phyloP scores from a whole-genome alignment of 2,797 vertebrate genomes.

The Hippocampus kuda region DNA sequence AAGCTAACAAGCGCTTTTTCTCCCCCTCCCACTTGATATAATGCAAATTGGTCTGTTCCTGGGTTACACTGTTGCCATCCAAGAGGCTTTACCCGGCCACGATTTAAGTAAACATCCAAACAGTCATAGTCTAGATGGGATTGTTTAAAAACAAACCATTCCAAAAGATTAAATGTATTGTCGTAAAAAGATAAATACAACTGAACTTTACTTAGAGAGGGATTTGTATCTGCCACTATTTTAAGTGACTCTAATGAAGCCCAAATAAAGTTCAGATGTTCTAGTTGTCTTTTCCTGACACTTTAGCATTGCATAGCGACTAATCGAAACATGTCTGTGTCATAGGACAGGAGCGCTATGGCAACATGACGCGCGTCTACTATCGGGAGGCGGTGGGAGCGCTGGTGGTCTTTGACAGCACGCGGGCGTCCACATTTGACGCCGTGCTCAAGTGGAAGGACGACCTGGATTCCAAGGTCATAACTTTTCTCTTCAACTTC shows the following conservation, averaged over 20 bases:
- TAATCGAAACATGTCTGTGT: conserved; percentile 3
- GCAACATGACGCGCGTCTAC: conserved; percentile 77
- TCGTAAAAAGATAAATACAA: too few relatives aligned
- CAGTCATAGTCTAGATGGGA: background rate
- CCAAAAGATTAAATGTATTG: too few relatives aligned
- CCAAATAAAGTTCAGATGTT: background rate
- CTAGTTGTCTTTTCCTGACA: background rate
- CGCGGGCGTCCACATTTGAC: conserved; percentile 68
- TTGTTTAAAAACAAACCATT: too few relatives aligned
- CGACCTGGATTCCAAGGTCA: conserved; percentile 72
- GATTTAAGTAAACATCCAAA: background rate
- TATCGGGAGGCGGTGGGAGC: conserved; percentile 74
- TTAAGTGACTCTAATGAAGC: too few relatives aligned
- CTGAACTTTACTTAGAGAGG: too few relatives aligned
- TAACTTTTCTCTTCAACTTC: background rate
- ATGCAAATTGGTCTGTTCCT: background rate
- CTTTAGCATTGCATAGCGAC: background rate
- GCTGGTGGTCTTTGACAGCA: conserved; percentile 72
- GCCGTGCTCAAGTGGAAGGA: conserved; percentile 74
- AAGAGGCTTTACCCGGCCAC: background rate
- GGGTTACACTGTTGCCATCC: background rate
- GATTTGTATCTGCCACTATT: too few relatives aligned
- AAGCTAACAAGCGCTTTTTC: background rate
- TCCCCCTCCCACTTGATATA: background rate
- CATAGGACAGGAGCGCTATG: conserved; percentile 74